These are phyloP conservation scores for Thermophis baileyi DNA, from an alignment of 2,113 vertebrate species.

Conservation along the genomic window DNA sequence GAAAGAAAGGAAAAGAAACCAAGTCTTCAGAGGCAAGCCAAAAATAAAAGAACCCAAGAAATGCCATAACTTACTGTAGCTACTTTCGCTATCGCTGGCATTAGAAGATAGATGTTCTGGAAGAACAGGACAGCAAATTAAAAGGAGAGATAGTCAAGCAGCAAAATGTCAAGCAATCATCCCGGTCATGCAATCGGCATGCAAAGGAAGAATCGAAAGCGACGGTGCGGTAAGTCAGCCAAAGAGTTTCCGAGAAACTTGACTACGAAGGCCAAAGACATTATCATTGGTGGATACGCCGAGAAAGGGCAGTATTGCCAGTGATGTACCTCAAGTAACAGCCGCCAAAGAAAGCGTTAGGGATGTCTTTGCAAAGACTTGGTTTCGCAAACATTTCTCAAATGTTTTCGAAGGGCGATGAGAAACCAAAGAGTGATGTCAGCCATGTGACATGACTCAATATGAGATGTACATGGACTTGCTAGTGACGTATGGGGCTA, in stretches of 20 bases:
- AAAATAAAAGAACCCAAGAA: slow-evolving; percentile 69
- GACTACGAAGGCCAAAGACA: slow-evolving; percentile 65
- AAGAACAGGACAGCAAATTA: slow-evolving; percentile 84
- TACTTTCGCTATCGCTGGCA: slow-evolving; percentile 85
- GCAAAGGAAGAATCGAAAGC: slow-evolving; percentile 46
- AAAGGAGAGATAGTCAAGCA: slow-evolving; percentile 73
- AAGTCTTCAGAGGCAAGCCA: slow-evolving; percentile 63
- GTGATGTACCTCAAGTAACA: not conserved
- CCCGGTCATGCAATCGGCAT: slow-evolving; percentile 67
- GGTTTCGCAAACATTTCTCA: not conserved
- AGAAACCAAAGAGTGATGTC: not conserved
- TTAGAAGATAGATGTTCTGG: slow-evolving; percentile 83
- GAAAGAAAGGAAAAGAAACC: slow-evolving; percentile 51
- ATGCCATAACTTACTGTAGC: slow-evolving; percentile 81
- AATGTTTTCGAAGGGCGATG: not conserved
- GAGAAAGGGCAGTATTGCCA: not conserved
- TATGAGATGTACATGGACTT: not conserved
- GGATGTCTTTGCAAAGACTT: not conserved
- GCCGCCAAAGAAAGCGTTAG: not conserved
- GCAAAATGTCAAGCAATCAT: slow-evolving; percentile 59
- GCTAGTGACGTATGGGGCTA: no score
- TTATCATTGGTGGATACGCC: slow-evolving; percentile 53
- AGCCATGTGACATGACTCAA: not conserved
- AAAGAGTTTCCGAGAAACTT: slow-evolving; percentile 35
- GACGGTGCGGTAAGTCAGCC: slow-evolving; percentile 34